Evolutionary conservation across 2,113 vertebrate genomes (phyloP).

Genomic region (Glaucidium brasilianum): DNA sequence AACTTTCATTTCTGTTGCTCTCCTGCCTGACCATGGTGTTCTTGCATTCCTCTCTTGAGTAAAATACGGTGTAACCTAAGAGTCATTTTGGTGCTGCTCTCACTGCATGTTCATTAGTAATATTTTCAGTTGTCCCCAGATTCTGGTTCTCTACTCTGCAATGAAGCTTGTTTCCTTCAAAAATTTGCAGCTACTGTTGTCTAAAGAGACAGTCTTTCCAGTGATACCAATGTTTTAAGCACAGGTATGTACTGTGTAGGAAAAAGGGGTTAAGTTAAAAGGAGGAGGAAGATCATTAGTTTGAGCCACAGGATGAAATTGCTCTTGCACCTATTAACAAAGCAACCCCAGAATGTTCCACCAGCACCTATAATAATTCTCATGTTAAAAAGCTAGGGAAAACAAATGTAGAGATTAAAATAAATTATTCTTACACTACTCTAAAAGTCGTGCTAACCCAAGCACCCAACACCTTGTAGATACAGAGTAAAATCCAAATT

Average conservation of each 20-base stretch:
- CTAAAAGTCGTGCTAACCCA: not conserved
- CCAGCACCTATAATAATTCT: not conserved
- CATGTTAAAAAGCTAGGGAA: not conserved
- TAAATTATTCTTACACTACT: not conserved
- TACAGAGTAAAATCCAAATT: not conserved
- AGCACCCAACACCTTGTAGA: not conserved
- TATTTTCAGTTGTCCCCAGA: not conserved
- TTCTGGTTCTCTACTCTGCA: not conserved
- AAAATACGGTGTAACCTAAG: not conserved
- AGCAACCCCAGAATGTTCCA: not conserved
- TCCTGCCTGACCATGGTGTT: not conserved
- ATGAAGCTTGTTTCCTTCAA: not conserved
- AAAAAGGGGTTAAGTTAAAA: not conserved
- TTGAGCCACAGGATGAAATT: not conserved
- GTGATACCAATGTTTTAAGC: not conserved
- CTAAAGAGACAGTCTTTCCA: not conserved
- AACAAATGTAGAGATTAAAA: not conserved
- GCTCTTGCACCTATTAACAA: not conserved
- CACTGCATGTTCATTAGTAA: not conserved
- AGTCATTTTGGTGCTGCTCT: not conserved
- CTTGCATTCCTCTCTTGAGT: not conserved
- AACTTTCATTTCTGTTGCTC: not conserved
- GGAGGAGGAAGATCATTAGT: not conserved
- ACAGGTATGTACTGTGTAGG: not conserved
- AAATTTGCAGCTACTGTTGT: not conserved